Conservation (phyloP, 2,888 invertebrate species). For the Polymixis lichenea region DNA sequence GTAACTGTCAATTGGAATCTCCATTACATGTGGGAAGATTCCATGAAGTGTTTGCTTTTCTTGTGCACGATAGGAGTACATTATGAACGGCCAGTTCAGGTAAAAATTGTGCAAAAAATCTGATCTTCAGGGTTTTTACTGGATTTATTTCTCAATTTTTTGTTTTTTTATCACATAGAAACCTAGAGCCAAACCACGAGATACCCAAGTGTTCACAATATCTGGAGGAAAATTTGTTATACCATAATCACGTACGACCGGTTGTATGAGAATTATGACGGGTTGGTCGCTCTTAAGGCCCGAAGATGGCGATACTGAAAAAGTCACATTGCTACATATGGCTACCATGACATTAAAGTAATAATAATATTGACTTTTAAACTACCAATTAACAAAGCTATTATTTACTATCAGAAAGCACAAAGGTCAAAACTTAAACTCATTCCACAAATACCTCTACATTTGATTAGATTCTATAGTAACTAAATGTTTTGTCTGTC, state of each 20-base stretch:
- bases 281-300: neutral
- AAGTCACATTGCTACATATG: neutral
- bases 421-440: conserved; percentile 16
- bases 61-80: no score
- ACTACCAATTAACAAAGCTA: conserved; percentile 15
- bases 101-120: no score
- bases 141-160: no score
- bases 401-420: conserved; percentile 12
- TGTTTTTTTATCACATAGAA: no score
- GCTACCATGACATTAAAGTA: conserved; percentile 3
- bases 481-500: conserved; percentile 47
- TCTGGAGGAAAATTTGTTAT: neutral
- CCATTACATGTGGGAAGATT: no score
- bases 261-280: neutral
- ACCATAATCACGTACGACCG: neutral
- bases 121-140: no score
- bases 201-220: no score
- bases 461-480: conserved; percentile 45
- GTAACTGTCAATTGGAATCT: no score
- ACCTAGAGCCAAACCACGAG: no score
- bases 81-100: no score
- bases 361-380: conserved; percentile 16
- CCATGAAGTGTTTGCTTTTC: no score
- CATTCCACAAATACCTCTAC: conserved; percentile 6
- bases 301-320: neutral